These are phyloP conservation scores for Musca domestica DNA, from an alignment of 1,140 invertebrate genomes.

Conservation along the genomic window DNA sequence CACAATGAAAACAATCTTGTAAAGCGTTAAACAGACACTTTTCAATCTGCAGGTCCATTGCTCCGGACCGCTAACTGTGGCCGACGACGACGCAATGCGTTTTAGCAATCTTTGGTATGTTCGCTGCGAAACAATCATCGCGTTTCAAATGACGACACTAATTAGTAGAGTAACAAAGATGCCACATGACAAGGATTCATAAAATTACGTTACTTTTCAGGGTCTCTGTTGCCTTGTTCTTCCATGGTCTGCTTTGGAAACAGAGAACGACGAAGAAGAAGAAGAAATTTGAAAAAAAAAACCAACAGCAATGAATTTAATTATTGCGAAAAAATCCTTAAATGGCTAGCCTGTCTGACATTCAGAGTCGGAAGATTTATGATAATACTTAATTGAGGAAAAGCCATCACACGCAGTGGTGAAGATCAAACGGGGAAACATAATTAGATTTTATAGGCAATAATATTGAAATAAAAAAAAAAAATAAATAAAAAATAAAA, in stretches of 20 bases:
- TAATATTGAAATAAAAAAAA: too few relatives aligned
- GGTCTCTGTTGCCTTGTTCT: too few relatives aligned
- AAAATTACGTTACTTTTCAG: background rate
- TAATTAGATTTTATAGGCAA: too few relatives aligned
- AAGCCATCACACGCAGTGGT: too few relatives aligned
- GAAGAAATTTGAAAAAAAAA: background rate
- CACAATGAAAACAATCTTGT: background rate
- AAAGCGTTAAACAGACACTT: background rate
- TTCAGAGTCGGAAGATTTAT: constrained; percentile 3
- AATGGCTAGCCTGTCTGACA: background rate
- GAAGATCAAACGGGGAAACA: too few relatives aligned
- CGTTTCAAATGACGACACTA: constrained; percentile 21
- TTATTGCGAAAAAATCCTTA: constrained; percentile 19
- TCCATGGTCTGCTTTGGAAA: too few relatives aligned
- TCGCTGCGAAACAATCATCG: background rate
- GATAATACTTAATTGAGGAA: background rate
- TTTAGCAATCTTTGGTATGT: too few relatives aligned
- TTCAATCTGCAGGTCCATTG: background rate
- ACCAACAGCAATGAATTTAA: background rate
- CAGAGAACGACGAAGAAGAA: background rate
- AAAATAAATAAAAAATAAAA: too few relatives aligned
- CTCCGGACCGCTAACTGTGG: background rate
- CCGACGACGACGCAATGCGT: background rate
- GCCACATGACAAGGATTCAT: constrained; percentile 20
- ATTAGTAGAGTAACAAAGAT: constrained; percentile 21